Conservation (phyloP, 2,797 vertebrate genomes). For the Gallinago solitaria region DNA sequence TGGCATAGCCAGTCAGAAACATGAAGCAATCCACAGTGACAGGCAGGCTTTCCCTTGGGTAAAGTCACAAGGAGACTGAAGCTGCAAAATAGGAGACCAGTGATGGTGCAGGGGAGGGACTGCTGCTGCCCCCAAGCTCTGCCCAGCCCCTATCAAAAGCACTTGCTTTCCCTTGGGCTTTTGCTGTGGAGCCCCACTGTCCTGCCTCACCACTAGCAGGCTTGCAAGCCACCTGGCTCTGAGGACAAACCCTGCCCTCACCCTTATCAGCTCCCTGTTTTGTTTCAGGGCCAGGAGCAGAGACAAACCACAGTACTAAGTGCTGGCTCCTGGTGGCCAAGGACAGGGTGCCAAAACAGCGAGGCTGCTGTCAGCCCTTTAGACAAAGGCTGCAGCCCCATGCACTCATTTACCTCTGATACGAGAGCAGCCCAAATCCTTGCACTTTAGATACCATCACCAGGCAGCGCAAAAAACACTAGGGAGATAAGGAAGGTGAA, state of each 20-base stretch:
- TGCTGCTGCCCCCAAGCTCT: not conserved
- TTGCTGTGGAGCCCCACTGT: not conserved
- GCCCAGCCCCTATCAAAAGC: not conserved
- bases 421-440: not conserved
- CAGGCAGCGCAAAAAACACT: fast-evolving
- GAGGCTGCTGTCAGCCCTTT: not conserved
- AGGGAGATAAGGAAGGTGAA: not conserved
- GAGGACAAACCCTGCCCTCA: not conserved
- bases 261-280: not conserved
- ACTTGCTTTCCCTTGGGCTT: not conserved
- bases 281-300: not conserved
- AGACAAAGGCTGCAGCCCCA: not conserved
- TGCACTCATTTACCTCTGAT: not conserved
- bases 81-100: not conserved
- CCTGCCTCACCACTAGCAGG: not conserved
- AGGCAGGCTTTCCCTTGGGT: not conserved
- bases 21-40: not conserved
- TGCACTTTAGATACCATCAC: not conserved
- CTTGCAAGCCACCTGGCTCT: not conserved
- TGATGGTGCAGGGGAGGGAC: not conserved
- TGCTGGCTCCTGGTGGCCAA: not conserved
- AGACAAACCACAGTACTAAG: not conserved
- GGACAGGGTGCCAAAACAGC: not conserved
- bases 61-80: not conserved
- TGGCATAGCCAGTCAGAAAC: not conserved